A percentile compares a stretch with the other conserved stretches of the same genome.
Evolutionary conservation across 1,140 invertebrate genomes (phyloP).

Genomic region (Euschistus heros): DNA sequence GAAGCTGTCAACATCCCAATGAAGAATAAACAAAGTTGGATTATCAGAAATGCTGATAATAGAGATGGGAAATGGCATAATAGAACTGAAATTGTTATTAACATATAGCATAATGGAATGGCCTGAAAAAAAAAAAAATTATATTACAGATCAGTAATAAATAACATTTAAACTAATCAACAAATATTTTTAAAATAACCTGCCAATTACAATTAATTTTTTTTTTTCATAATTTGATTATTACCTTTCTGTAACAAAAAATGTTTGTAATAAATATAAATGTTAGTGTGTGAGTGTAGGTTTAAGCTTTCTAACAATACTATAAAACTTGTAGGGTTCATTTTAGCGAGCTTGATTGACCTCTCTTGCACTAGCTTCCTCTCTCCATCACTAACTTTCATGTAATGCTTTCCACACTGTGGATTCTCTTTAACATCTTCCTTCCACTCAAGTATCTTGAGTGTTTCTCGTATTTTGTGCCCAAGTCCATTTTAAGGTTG

Average conservation of each 20-base stretch:
- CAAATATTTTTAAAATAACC: background rate
- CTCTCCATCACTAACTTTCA: no score
- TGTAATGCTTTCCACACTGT: no score
- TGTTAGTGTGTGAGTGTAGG: background rate
- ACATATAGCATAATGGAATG: slow-evolving; percentile 22
- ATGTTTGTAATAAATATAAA: background rate
- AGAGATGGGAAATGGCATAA: slow-evolving; percentile 6
- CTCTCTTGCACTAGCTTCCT: background rate
- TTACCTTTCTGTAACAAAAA: no score
- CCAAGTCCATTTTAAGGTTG: no score
- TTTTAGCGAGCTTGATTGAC: background rate
- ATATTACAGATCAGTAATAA: background rate
- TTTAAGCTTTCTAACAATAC: background rate
- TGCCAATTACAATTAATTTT: background rate
- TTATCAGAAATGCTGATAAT: slow-evolving; percentile 12
- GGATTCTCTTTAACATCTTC: no score
- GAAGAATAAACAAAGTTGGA: slow-evolving; percentile 22
- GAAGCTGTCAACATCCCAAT: slow-evolving; percentile 22
- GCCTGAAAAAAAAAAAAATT: slow-evolving; percentile 22
- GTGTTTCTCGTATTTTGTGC: no score
- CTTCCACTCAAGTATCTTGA: no score
- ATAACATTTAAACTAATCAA: background rate
- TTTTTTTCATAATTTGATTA: no score
- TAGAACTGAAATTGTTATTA: slow-evolving; percentile 22
- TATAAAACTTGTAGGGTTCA: background rate